These are phyloP conservation scores for Todiramphus saurophagus DNA, from an alignment of 2,113 vertebrate genomes.

Conservation along the genomic window DNA sequence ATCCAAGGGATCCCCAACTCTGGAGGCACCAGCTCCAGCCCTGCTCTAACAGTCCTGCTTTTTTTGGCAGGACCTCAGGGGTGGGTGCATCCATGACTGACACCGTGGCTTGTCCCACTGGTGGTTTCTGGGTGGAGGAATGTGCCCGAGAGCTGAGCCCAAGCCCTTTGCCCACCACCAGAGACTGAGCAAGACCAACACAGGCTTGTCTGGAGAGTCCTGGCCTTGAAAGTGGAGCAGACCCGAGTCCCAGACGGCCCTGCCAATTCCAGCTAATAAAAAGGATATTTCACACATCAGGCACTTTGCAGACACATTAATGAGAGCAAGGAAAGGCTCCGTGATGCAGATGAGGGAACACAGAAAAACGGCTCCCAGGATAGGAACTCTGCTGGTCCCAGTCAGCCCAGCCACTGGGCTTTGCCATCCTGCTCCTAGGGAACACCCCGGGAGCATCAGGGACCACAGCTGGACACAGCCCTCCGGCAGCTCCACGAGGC, in stretches of 20 bases:
- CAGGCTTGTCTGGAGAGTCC: background rate
- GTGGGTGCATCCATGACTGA: background rate
- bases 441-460: background rate
- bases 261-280: constrained; percentile 24
- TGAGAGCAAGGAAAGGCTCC: background rate
- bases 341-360: background rate
- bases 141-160: accelerated
- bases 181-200: background rate
- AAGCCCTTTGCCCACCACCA: accelerated
- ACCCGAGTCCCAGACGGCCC: background rate
- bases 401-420: background rate
- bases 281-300: constrained; percentile 36
- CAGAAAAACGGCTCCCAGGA: background rate
- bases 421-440: background rate
- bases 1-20: background rate
- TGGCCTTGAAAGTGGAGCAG: background rate
- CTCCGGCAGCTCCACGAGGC: accelerated
- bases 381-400: background rate
- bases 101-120: accelerated
- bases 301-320: background rate
- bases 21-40: background rate
- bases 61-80: background rate
- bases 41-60: background rate
- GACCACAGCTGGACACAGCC: accelerated
- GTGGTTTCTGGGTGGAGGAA: background rate